Percentiles rank a stretch among this genome's conserved stretches.
Conservation (phyloP, 2,113 vertebrate species). For the Crotalus horridus region DNA sequence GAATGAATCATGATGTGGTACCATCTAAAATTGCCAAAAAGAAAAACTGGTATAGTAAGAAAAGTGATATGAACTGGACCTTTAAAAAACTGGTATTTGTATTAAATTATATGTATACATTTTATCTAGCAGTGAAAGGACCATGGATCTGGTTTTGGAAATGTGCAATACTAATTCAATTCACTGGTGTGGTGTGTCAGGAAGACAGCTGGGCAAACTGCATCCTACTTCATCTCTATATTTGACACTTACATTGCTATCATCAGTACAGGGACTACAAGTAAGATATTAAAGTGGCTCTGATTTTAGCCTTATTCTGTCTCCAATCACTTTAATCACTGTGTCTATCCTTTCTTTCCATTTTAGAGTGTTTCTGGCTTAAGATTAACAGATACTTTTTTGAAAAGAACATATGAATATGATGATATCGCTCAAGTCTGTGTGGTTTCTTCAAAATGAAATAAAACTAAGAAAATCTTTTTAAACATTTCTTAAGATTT, state of each 20-base stretch:
- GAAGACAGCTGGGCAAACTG: constrained; percentile 91
- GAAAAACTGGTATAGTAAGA: too few species aligned
- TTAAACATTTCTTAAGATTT: constrained; percentile 9
- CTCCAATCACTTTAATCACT: constrained; percentile 33
- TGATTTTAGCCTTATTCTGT: background rate
- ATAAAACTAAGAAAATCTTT: constrained; percentile 66
- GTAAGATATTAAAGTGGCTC: constrained; percentile 61
- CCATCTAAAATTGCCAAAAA: background rate
- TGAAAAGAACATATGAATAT: constrained; percentile 97
- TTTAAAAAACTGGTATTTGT: constrained; percentile 19
- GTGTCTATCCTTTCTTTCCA: constrained; percentile 42
- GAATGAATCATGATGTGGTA: background rate
- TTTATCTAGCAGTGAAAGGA: constrained; percentile 85
- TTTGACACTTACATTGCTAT: constrained; percentile 86
- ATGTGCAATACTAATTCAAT: constrained; percentile 94
- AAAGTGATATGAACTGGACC: background rate
- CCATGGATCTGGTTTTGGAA: constrained; percentile 95
- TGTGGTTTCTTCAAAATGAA: constrained; percentile 85
- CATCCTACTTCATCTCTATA: constrained; percentile 86
- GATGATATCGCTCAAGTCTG: constrained; percentile 97
- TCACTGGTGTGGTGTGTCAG: constrained; percentile 96
- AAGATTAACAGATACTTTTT: constrained; percentile 91
- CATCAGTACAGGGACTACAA: constrained; percentile 93
- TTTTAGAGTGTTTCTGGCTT: constrained; percentile 90
- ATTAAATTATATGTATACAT: constrained; percentile 48